Base-by-base conservation (phyloP, 2,797 vertebrate species). In the Halcyon badia region DNA sequence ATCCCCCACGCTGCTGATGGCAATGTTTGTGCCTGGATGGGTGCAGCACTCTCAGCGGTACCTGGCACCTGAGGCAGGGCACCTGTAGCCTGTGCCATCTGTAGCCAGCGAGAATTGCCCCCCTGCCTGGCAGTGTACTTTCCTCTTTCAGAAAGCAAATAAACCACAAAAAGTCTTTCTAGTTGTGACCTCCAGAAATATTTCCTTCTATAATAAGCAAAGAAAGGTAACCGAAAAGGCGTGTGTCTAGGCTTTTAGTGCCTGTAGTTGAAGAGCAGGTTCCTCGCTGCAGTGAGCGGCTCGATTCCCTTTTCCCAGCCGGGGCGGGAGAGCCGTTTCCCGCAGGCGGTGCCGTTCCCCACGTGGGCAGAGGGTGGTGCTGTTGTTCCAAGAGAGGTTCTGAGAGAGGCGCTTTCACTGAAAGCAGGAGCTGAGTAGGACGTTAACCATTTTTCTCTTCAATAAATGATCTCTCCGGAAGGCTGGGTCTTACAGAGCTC, bases 281-380 rank as follows among this genome's bases (percentile, higher is more conserved):
- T 56, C 8, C 25, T 30, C 0, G 0, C 2, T 14, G 22, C 3
- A 4, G 8, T 0, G 20, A 33, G 25, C 0, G 21, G 10, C 25
- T 2, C 33, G 1, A 2, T 49, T 39, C 54, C 49, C 5, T 0
- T 41, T 13, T 35, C 68, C 21, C 6, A 1, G 4, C 5, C 0
- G 60, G 81, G 54, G 26, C 16, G 1, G 14, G 41, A 28, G 14
- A 5, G 17, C 10, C 3, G 0, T 4, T 31, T 49, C 24, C n/a
- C n/a, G 13, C 35, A 2, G 46, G 44, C 3, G 7, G 18, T 49
- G 51, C 65, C 10, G 2, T 90, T 90, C 12, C 1, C 70, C 3
- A 0, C 7, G 41, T 11, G 42, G 79, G 42, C 94, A 73, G 68
- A 5, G 79, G 87, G n/a, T 66, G 92, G 92, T 49, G 96, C 95